phyloP scores from a whole-genome alignment of 2,888 invertebrate genomes.

The Pristionchus fissidentatus region DNA sequence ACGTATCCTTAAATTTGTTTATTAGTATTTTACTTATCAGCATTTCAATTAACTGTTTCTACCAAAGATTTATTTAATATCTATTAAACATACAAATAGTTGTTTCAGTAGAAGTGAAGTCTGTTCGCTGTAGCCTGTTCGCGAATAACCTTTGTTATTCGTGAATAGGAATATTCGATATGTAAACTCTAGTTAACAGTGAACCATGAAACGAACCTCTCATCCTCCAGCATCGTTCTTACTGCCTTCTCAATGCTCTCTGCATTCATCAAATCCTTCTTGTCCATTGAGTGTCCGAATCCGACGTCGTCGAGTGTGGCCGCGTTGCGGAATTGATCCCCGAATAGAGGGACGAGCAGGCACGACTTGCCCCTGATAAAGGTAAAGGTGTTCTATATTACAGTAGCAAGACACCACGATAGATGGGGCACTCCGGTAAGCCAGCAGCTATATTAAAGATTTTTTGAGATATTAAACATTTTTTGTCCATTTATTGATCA shows the following conservation, averaged over 20 bases:
- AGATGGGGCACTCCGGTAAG: too few relatives aligned
- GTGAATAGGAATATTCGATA: too few relatives aligned
- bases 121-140: too few relatives aligned
- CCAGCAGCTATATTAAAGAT: too few relatives aligned
- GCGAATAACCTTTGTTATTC: too few relatives aligned
- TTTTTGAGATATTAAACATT: too few relatives aligned
- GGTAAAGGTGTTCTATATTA: neutral
- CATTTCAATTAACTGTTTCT: neutral
- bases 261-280: neutral
- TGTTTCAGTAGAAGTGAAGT: too few relatives aligned
- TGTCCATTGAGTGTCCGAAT: neutral
- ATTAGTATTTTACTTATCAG: neutral
- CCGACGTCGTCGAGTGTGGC: neutral
- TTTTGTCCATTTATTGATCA: too few relatives aligned
- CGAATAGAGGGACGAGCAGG: constrained; percentile 35
- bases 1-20: neutral
- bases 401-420: too few relatives aligned
- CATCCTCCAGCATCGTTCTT: neutral
- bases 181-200: neutral
- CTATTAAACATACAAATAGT: too few relatives aligned
- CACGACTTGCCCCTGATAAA: constrained; percentile 34
- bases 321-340: constrained; percentile 30
- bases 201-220: neutral
- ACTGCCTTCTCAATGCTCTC: neutral
- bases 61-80: neutral